Evolutionary conservation across 1,140 invertebrate species (phyloP), one percentile per base, ranked within the genome.

Genomic region (Trissolcus basalis): DNA sequence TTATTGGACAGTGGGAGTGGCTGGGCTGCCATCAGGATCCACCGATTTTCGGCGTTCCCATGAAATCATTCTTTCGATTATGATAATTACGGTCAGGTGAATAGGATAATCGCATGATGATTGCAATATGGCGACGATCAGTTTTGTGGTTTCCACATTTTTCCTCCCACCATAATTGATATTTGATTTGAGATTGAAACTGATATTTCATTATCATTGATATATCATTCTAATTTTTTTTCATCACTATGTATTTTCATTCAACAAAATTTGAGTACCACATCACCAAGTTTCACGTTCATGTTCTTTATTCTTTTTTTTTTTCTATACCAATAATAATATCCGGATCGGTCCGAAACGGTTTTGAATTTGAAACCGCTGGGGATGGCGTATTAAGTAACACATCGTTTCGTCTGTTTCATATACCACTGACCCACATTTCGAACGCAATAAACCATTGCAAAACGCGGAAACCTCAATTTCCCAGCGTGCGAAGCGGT

Each of bases 1-100:
- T 67, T 61, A 74, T 74, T 74, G 70, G 70, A 11, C 35, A 11
- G 50, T 36, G 47, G 69, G 69, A 48, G 69, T 73, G 70, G 70
- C 61, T 43, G 39, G 50, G 58, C n/a, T 33, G 27, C 10, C 43
- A 16, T 36, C n/a, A 36, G 33, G 54, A 36, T 53, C 60, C 13
- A 36, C 60, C 49, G 43, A 65, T 65, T 65, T 65, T 65, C 19
- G 19, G 55, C 65, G 63, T 60, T 49, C 36, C 55, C 27, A 55
- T 65, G 53, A 27, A 51, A 1, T 33, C 47, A 39, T 14, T 12
- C 51, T 71, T 63, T 47, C 11, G 36, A 36, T 35, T 53, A 64
- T 58, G 50, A 32, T 70, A 70, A 61, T 55, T 10, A 11, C 0
- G n/a, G n/a, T 19, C 47, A 58, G 14, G 10, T 50, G 13, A 56